Evolutionary conservation across 2,113 vertebrate genomes (phyloP).

Genomic region (Leptobrachium leishanense): DNA sequence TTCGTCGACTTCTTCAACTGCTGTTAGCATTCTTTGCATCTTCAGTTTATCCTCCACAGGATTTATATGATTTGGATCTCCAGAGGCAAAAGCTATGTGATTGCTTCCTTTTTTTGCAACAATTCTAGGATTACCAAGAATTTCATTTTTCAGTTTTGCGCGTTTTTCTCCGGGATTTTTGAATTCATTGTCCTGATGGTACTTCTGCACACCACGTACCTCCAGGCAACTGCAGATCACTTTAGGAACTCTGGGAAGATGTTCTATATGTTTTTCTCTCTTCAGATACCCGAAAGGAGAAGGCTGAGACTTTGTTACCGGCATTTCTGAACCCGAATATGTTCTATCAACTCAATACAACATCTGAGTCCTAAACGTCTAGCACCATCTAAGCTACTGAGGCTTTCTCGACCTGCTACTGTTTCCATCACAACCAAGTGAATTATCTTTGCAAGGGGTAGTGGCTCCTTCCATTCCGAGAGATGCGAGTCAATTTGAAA

Average conservation of each 20-base stretch:
- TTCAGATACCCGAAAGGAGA: conserved; percentile 65
- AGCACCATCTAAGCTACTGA: background rate
- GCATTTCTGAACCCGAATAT: conserved; percentile 53
- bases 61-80: background rate
- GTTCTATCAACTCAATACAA: background rate
- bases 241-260: conserved; percentile 53
- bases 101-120: background rate
- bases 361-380: background rate
- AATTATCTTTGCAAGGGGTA: conserved; percentile 66
- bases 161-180: background rate
- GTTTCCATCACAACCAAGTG: conserved; percentile 74
- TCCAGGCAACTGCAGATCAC: conserved; percentile 46
- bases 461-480: conserved; percentile 49
- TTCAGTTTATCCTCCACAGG: background rate
- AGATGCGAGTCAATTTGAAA: conserved; percentile 12
- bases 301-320: conserved; percentile 67
- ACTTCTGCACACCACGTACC: background rate
- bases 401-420: background rate
- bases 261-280: conserved; percentile 74
- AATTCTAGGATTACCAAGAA: background rate
- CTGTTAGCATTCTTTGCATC: background rate
- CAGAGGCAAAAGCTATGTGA: background rate
- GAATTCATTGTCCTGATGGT: background rate
- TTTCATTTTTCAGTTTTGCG: background rate
- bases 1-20: conserved; percentile 20